Evolutionary conservation across 2,797 vertebrate species (phyloP), one percentile per base, ranked within the genome.

Genomic region (Numenius phaeopus): DNA sequence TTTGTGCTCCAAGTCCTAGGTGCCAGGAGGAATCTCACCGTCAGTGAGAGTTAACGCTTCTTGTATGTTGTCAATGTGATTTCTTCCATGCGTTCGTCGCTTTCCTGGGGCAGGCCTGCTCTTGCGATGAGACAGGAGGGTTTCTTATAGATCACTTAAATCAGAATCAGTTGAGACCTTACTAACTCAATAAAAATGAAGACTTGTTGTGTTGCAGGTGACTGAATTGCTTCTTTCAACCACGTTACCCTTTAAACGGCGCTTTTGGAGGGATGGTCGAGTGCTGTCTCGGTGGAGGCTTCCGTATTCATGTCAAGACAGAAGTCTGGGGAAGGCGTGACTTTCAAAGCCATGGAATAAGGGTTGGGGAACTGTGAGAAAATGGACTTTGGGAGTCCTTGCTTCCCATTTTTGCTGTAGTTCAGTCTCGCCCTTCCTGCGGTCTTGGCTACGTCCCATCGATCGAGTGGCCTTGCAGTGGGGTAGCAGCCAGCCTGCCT

Each of bases 161-260:
- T 32, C 5, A 7, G 80, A 70, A 20, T 73, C 88, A 39, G 64
- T 14, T n/a, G 81, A 80, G 93, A 89, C 81, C 71, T 94, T 26
- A 62, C 78, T 89, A 88, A 92, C 92, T 95, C 89, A 91, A 93
- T 96, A 94, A 97, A 97, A 93, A 71, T 8, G 72, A 54, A 92
- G 90, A 66, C 85, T 92, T 85, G 81, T 57, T 79, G 88, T 89
- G 88, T 54, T 85, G 90, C 94, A 92, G 90, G 90, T 61, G 96
- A 3, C 94, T 91, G 78, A 83, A 90, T 80, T 83, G 86, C 93
- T 93, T 73, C 92, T 97, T 95, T 87, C 52, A 82, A 59, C 39
- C 46, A 7, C 3, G 0, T 71, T n/a, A 8, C 23, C 44, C 42
- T 49, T 70, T 27, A 11, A 57, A 26, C 7, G 7, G 66, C 27